phyloP scores from a whole-genome alignment of 1,140 invertebrate genomes.

The Aplysia californica region DNA sequence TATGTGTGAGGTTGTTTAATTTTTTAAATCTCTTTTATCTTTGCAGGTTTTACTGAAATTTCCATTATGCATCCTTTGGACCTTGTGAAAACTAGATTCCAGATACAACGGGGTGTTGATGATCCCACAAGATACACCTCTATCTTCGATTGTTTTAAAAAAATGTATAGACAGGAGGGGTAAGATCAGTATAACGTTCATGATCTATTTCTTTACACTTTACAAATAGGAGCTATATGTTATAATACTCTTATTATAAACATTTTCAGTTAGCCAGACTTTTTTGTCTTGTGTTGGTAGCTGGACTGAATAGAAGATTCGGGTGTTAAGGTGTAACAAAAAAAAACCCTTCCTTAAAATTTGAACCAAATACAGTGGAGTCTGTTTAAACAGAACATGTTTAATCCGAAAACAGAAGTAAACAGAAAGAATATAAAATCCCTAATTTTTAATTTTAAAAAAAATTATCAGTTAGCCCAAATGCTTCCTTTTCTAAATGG shows the following conservation, averaged over 20 bases:
- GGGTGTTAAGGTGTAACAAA: too few relatives aligned
- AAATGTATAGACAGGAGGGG: slow-evolving; percentile 90
- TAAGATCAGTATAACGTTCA: slow-evolving; percentile 28
- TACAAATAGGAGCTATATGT: neutral
- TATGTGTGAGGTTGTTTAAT: too few relatives aligned
- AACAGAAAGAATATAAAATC: too few relatives aligned
- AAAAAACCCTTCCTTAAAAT: too few relatives aligned
- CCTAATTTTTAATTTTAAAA: too few relatives aligned
- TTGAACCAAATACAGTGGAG: too few relatives aligned
- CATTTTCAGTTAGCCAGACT: neutral
- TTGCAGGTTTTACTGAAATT: slow-evolving; percentile 84
- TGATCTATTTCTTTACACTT: neutral
- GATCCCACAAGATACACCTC: slow-evolving; percentile 81
- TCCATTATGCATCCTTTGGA: slow-evolving; percentile 96
- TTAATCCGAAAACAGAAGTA: too few relatives aligned
- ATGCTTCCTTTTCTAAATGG: too few relatives aligned
- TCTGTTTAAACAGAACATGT: too few relatives aligned
- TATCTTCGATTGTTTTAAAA: slow-evolving; percentile 86
- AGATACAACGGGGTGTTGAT: slow-evolving; percentile 77
- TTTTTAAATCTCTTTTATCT: neutral
- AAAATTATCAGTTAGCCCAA: too few relatives aligned
- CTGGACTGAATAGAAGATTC: neutral
- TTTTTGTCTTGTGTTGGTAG: neutral
- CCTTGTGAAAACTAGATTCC: slow-evolving; percentile 90
- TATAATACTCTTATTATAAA: neutral